Conservation (phyloP, 1,140 invertebrate species). For the Dolichoris vasculosae region DNA sequence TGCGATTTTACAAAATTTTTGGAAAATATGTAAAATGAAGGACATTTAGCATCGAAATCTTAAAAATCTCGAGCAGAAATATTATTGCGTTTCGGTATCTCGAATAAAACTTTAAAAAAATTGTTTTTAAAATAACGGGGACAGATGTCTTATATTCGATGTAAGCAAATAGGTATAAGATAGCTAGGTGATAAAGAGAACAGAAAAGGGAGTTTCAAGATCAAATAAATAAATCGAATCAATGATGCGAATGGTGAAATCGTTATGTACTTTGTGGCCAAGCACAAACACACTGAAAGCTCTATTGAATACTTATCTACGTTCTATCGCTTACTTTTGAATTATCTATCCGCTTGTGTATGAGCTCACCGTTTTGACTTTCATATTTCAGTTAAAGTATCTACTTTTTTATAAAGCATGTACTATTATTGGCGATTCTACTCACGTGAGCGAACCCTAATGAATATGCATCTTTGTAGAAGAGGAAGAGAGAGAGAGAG, state of each 20-base stretch:
- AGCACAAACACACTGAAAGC: neutral
- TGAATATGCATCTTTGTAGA: constrained; percentile 9
- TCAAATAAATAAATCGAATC: constrained; percentile 60
- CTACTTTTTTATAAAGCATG: neutral
- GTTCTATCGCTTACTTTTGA: constrained; percentile 10
- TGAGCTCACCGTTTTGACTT: too few species aligned
- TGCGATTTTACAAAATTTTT: too few species aligned
- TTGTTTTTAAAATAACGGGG: too few species aligned
- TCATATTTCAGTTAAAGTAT: neutral
- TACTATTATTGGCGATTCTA: neutral
- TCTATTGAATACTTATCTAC: neutral
- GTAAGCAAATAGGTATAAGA: constrained; percentile 40
- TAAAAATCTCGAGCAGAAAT: too few species aligned
- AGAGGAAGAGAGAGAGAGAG: neutral
- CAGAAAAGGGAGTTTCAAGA: constrained; percentile 27
- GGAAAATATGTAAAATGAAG: too few species aligned
- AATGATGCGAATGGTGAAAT: constrained; percentile 13
- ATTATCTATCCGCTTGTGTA: constrained; percentile 4
- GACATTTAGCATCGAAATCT: too few species aligned
- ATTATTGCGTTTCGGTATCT: too few species aligned
- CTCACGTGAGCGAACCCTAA: neutral
- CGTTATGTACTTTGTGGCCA: constrained; percentile 22
- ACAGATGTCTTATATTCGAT: constrained; percentile 3
- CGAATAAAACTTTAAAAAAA: too few species aligned
- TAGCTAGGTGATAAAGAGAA: constrained; percentile 23